Evolutionary conservation across 2,113 vertebrate species (phyloP).

Genomic region (Candoia aspera): DNA sequence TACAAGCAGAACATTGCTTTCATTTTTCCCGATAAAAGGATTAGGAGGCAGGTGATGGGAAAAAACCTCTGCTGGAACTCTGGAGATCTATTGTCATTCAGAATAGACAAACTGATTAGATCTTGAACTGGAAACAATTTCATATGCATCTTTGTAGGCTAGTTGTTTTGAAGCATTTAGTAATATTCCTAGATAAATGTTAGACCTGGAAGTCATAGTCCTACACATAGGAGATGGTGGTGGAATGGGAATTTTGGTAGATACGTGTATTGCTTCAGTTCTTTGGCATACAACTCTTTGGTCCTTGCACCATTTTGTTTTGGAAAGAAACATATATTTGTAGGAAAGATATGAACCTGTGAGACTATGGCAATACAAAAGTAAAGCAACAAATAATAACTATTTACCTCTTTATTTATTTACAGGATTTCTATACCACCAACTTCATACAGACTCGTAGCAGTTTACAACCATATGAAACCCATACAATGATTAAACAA

Average conservation of each 20-base stretch:
- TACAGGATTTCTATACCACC: not conserved
- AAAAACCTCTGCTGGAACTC: not conserved
- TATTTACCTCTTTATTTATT: not conserved
- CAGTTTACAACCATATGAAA: not conserved
- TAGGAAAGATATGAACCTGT: not conserved
- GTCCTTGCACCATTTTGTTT: not conserved
- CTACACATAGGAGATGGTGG: not conserved
- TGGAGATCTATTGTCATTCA: not conserved
- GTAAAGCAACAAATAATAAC: not conserved
- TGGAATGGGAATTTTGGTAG: not conserved
- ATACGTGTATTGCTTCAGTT: not conserved
- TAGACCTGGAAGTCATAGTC: not conserved
- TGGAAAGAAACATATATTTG: not conserved
- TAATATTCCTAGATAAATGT: not conserved
- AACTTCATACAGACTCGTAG: not conserved
- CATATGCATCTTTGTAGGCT: not conserved
- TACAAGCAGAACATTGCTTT: not conserved
- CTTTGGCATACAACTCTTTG: not conserved
- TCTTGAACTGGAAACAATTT: not conserved
- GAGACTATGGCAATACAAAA: not conserved
- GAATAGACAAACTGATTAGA: not conserved
- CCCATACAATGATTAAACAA: not conserved
- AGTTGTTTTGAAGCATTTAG: not conserved
- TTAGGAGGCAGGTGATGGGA: not conserved
- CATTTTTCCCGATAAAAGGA: not conserved